Base-by-base conservation (phyloP, 2,113 vertebrate genomes). In the Ancistrus triradiatus region DNA sequence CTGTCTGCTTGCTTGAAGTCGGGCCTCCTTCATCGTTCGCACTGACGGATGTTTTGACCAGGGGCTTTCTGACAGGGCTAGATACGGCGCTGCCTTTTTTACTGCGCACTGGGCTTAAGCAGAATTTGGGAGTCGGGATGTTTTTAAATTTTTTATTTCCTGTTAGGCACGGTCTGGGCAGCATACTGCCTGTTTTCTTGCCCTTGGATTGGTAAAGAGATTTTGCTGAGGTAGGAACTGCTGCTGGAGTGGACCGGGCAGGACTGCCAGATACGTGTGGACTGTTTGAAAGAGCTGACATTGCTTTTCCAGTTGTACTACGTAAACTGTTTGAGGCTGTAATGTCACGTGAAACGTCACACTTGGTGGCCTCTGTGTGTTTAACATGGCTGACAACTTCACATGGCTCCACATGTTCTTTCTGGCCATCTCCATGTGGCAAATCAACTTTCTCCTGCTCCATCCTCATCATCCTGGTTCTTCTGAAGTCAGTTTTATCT, bases 61-160 rank as follows among this genome's bases (percentile, higher is more conserved):
- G n/a, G 28, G 66, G 2, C 21, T 71, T 72, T 9, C 38, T 61
- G 9, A 62, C 47, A 2, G 46, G 56, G 14, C 4, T 27, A 22
- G 49, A 27, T 58, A 50, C 43, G 2, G 40, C 6, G 52, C 6
- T 15, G 1, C 37, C 47, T 68, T 68, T 77, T 57, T 76, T 84
- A 33, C 47, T 76, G 49, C 19, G 72, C 40, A 79, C 69, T 13
- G 88, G 88, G 68, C 87, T 89, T 38, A 18, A 72, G 40, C 80
- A 85, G 48, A 85, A 64, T 59, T 62, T 66, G 2, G 75, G 83
- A 0, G 64, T 62, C 7, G 83, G 86, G 18, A 87, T 49, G 1
- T 44, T 66, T n/a, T 49, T 27, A 63, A 73, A 77, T 48, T 74
- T 85, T 22, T 69, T 59, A 1, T 3, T 18, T 14, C 14, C 19